Conservation (phyloP, 2,888 invertebrate genomes). For the Aleiodes alternator region DNA sequence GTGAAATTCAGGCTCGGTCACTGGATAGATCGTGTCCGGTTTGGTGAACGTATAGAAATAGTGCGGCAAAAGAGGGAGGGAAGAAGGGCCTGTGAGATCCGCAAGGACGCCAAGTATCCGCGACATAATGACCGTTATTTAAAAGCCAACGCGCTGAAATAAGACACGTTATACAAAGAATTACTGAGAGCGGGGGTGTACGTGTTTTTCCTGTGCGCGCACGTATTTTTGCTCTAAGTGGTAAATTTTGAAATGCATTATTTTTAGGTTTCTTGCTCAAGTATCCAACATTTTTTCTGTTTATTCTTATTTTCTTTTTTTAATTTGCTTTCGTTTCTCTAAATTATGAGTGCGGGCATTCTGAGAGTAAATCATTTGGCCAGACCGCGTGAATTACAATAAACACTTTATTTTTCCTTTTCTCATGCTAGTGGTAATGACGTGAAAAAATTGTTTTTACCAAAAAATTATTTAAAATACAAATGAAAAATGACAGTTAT, state of each 20-base stretch:
- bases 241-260: too few relatives aligned
- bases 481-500: constrained; percentile 21
- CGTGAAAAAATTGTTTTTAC: constrained; percentile 20
- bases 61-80: background rate
- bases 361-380: constrained; percentile 1
- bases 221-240: too few relatives aligned
- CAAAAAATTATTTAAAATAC: constrained; percentile 8
- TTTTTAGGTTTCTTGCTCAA: too few relatives aligned
- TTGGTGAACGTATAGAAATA: constrained; percentile 12
- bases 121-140: constrained; percentile 67
- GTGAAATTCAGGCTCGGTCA: constrained; percentile 31
- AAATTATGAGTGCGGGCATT: background rate
- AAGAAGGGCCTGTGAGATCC: constrained; percentile 4
- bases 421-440: background rate
- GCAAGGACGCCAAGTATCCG: constrained; percentile 52
- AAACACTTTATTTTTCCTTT: constrained; percentile 1
- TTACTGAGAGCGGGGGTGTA: constrained; percentile 29
- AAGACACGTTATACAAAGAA: constrained; percentile 29
- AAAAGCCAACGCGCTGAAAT: constrained; percentile 58
- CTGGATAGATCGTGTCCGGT: constrained; percentile 53
- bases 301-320: background rate
- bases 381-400: constrained; percentile 23
- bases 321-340: background rate
- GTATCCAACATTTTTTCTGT: too few relatives aligned
- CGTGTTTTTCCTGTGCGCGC: background rate